These are phyloP conservation scores for Novumbra hubbsi DNA, from an alignment of 2,797 vertebrate genomes.

Conservation along the genomic window DNA sequence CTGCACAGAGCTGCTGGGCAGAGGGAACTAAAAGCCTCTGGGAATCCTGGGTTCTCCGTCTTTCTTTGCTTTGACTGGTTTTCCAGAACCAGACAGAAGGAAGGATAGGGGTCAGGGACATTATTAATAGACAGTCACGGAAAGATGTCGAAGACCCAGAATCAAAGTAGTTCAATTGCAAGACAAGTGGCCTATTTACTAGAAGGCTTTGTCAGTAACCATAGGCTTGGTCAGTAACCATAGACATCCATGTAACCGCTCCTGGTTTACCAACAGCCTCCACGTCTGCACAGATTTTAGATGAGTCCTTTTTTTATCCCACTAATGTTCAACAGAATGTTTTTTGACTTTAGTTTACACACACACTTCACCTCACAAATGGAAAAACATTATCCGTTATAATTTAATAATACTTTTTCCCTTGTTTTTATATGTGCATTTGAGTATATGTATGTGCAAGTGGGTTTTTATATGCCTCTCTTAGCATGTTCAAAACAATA, in stretches of 20 bases:
- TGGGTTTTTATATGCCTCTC: conserved; percentile 25
- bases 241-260: conserved; percentile 23
- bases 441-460: conserved; percentile 22
- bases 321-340: conserved; percentile 24
- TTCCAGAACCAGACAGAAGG: conserved; percentile 37
- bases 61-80: conserved; percentile 38
- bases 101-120: neutral
- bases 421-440: conserved; percentile 18
- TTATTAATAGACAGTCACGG: conserved; percentile 14
- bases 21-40: conserved; percentile 38
- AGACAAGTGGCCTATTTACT: conserved; percentile 30
- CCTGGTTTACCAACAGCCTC: conserved; percentile 43
- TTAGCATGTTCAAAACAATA: conserved; percentile 45
- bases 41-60: conserved; percentile 20
- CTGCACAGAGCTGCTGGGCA: neutral
- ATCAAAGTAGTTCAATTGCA: conserved; percentile 29
- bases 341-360: conserved; percentile 23
- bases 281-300: conserved; percentile 24
- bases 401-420: conserved; percentile 9
- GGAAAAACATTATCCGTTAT: conserved; percentile 21
- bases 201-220: conserved; percentile 37
- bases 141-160: conserved; percentile 27
- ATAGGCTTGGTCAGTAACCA: conserved; percentile 28
- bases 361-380: conserved; percentile 34
- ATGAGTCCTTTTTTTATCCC: conserved; percentile 10